Conservation (phyloP, 92 coral and sea anemone species). For the Metridium senile region DNA sequence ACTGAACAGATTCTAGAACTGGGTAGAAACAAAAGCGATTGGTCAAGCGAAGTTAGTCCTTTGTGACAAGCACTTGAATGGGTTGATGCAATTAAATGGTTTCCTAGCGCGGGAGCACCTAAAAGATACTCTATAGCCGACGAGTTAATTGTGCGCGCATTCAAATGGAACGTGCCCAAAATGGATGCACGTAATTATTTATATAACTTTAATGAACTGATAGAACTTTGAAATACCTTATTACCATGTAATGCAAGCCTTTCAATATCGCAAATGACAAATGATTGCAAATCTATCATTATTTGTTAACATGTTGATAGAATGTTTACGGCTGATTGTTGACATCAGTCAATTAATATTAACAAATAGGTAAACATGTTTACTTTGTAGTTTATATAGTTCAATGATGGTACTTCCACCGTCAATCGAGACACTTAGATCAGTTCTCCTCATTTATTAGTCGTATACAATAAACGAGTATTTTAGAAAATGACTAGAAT, state of each 20-base stretch:
- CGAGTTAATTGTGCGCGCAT: constrained; percentile 29
- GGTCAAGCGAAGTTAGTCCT: not conserved
- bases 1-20: not conserved
- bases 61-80: constrained; percentile 28
- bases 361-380: not conserved
- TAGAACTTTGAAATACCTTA: not conserved
- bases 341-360: not conserved
- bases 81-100: constrained; percentile 11
- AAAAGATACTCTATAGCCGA: constrained; percentile 19
- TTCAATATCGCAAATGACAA: not conserved
- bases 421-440: no score
- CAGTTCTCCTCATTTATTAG: no score
- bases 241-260: not conserved
- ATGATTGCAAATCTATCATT: no score
- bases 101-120: constrained; percentile 14
- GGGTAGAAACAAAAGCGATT: constrained; percentile 4
- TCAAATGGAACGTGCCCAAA: constrained; percentile 1
- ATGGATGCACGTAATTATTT: constrained; percentile 9
- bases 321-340: not conserved
- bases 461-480: no score
- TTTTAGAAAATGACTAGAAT: no score
- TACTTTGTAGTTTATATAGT: not conserved
- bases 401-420: no score
- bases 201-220: not conserved
- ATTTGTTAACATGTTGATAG: not conserved